Evolutionary conservation across 2,797 vertebrate genomes (phyloP).

Genomic region (Triplophysa yarkandensis): DNA sequence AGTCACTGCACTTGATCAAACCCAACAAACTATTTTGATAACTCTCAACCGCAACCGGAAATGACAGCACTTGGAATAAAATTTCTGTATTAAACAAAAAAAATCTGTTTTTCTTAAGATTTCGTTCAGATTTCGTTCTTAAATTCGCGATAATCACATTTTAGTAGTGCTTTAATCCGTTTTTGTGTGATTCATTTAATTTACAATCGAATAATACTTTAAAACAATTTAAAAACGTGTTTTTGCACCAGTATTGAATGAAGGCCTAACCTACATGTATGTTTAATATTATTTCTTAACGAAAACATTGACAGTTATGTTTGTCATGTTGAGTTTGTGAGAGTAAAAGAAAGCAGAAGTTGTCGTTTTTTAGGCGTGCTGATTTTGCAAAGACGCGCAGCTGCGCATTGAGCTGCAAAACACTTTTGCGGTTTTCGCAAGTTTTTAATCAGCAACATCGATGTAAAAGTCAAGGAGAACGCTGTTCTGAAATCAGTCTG

Average conservation of each 20-base stretch:
- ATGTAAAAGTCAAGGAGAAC: conserved; percentile 23
- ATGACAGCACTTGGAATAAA: background rate
- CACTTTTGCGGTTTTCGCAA: conserved; percentile 72
- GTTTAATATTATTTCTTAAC: background rate
- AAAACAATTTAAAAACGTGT: too few species aligned
- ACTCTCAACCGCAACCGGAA: background rate
- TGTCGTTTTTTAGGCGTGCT: conserved; percentile 69
- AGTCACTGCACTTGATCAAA: background rate
- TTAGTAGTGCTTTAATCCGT: too few species aligned
- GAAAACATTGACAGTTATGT: conserved; percentile 16
- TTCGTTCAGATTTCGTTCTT: background rate
- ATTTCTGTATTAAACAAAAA: too few species aligned
- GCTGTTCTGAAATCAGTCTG: conserved; percentile 18
- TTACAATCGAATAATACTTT: too few species aligned
- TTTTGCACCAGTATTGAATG: background rate
- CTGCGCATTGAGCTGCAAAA: conserved; percentile 68
- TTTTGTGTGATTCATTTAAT: too few species aligned
- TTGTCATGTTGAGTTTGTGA: conserved; percentile 30
- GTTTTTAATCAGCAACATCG: conserved; percentile 57
- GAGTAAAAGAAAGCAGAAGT: conserved; percentile 77
- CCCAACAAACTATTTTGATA: background rate
- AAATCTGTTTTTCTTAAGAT: too few species aligned
- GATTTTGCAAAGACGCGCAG: conserved; percentile 78
- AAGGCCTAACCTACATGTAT: too few species aligned
- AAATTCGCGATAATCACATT: too few species aligned